These are phyloP conservation scores for Rhagoletis zephyria DNA, from an alignment of 1,140 invertebrate species.

Conservation along the genomic window DNA sequence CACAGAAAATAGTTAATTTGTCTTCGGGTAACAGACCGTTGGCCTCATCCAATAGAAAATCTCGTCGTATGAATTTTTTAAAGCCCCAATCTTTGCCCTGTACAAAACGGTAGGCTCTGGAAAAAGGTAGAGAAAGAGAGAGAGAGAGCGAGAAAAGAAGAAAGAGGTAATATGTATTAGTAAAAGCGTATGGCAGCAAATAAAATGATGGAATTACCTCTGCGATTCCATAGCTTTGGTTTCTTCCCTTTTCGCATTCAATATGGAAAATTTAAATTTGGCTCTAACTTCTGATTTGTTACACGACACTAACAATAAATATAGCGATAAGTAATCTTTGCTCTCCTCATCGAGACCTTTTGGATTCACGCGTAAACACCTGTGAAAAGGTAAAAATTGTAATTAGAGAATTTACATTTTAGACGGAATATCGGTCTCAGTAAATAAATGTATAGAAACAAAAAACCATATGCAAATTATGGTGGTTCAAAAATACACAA, in stretches of 20 bases:
- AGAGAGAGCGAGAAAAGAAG: background rate
- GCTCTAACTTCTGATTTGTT: slow-evolving; percentile 99
- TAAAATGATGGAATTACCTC: slow-evolving; percentile 67
- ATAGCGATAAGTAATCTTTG: slow-evolving; percentile 99
- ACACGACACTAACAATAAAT: slow-evolving; percentile 97
- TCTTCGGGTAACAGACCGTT: slow-evolving; percentile 98
- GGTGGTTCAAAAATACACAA: too few relatives aligned
- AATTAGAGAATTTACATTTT: background rate
- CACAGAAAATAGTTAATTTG: slow-evolving; percentile 99
- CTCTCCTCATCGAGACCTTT: slow-evolving; percentile 99
- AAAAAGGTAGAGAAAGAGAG: slow-evolving; percentile 18
- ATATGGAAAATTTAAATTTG: slow-evolving; percentile 99
- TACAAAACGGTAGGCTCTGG: slow-evolving; percentile 95
- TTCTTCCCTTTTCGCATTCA: slow-evolving; percentile 99
- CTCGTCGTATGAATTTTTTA: slow-evolving; percentile 98
- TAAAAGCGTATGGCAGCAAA: background rate
- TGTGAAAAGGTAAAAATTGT: slow-evolving; percentile 67
- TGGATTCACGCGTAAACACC: slow-evolving; percentile 98
- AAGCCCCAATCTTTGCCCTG: slow-evolving; percentile 99
- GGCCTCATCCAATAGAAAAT: slow-evolving; percentile 97
- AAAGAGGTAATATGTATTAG: background rate
- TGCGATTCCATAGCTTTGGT: slow-evolving; percentile 97
- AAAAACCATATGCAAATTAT: too few relatives aligned
- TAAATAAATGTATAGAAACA: too few relatives aligned
- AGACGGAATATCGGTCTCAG: too few relatives aligned